Conservation (phyloP, 2,797 vertebrate genomes). For the Tolypeutes matacus region DNA sequence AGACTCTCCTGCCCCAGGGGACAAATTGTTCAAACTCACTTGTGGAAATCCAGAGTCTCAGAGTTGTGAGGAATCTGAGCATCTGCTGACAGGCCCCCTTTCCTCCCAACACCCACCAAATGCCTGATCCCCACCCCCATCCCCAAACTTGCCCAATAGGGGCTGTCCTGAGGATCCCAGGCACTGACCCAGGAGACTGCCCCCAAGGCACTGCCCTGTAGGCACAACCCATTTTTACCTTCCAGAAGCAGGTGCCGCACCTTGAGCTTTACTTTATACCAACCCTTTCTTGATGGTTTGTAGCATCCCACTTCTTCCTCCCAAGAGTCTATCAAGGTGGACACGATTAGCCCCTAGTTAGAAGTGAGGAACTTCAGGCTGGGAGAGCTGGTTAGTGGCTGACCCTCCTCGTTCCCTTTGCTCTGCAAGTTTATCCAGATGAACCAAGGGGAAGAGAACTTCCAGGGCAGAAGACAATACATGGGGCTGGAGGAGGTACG, state of each 20-base stretch:
- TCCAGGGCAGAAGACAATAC: fast-evolving
- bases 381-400: neutral
- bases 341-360: fast-evolving
- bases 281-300: too few species aligned
- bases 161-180: neutral
- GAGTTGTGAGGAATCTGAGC: neutral
- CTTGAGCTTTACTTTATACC: neutral
- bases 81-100: neutral
- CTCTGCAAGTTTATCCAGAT: neutral
- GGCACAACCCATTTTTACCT: too few species aligned
- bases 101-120: neutral
- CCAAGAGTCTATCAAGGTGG: neutral
- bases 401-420: fast-evolving
- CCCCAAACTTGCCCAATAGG: neutral
- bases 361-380: neutral
- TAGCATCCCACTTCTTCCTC: neutral
- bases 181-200: fast-evolving
- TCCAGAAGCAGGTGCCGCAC: fast-evolving
- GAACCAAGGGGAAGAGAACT: neutral
- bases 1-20: neutral
- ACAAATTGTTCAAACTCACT: neutral
- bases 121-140: too few species aligned
- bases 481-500: neutral
- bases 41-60: neutral
- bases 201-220: neutral